A percentile compares a stretch with the other conserved stretches of the same genome.
These are phyloP conservation scores for Vesta saturnalis DNA, from an alignment of 2,888 invertebrate species.

Conservation along the genomic window DNA sequence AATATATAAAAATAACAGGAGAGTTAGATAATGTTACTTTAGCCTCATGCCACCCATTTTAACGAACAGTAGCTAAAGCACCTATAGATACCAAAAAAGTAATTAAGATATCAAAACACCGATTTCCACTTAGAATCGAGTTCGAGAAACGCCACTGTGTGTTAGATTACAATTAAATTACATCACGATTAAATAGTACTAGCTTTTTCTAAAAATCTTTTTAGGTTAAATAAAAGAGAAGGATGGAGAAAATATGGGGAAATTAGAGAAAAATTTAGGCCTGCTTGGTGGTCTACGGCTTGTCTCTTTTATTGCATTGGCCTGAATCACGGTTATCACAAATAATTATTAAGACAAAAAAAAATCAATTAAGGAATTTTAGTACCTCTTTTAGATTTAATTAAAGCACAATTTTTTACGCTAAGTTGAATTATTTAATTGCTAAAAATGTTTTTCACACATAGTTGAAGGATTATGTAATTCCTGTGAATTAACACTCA, in stretches of 20 bases:
- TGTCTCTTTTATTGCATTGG: slow-evolving; percentile 15
- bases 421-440: too few species aligned
- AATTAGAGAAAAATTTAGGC: neutral
- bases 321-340: slow-evolving; percentile 13
- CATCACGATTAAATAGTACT: neutral
- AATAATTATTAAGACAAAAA: too few species aligned
- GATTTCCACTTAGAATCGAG: slow-evolving; percentile 40
- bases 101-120: slow-evolving; percentile 43
- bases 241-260: neutral
- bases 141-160: slow-evolving; percentile 32
- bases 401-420: too few species aligned
- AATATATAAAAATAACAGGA: neutral
- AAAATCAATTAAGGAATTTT: slow-evolving; percentile 11
- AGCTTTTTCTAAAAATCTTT: neutral
- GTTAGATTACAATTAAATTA: slow-evolving; percentile 53
- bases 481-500: too few species aligned
- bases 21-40: too few species aligned
- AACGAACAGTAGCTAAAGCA: slow-evolving; percentile 36
- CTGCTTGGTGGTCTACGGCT: slow-evolving; percentile 28
- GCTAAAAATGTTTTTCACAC: too few species aligned
- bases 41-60: slow-evolving; percentile 33
- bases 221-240: neutral
- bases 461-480: too few species aligned
- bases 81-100: slow-evolving; percentile 34
- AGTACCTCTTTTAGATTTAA: neutral